These are phyloP conservation scores for Zaprionus taronus DNA, from an alignment of 1,140 invertebrate genomes.

Conservation along the genomic window DNA sequence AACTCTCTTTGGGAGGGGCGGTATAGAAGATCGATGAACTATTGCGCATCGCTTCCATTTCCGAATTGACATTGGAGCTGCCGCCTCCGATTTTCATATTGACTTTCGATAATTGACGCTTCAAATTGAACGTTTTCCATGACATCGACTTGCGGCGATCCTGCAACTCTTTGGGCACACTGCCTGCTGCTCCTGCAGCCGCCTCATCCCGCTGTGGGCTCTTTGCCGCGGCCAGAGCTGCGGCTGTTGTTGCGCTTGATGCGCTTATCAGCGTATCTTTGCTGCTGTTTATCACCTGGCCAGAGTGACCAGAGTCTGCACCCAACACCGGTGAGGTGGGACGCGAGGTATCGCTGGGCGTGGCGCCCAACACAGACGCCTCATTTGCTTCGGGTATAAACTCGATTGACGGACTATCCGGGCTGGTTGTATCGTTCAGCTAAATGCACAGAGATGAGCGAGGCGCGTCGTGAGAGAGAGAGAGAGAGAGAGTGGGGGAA, in stretches of 20 bases:
- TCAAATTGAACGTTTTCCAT: slow-evolving; percentile 91
- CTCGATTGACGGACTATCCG: slow-evolving; percentile 80
- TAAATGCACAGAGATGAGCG: slow-evolving; percentile 42
- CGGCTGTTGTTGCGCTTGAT: slow-evolving; percentile 32
- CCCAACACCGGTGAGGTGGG: slow-evolving; percentile 58
- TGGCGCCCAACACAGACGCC: slow-evolving; percentile 11
- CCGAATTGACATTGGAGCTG: slow-evolving; percentile 85
- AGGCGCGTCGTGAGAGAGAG: background rate
- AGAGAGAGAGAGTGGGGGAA: slow-evolving; percentile 18
- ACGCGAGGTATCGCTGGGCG: slow-evolving; percentile 46
- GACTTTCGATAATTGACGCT: slow-evolving; percentile 91
- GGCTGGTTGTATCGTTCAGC: slow-evolving; percentile 81
- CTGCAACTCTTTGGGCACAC: slow-evolving; percentile 55
- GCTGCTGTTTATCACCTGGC: slow-evolving; percentile 57
- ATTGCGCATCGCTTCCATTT: slow-evolving; percentile 83
- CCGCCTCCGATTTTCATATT: slow-evolving; percentile 89
- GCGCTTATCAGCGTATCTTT: slow-evolving; percentile 52
- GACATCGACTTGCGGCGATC: slow-evolving; percentile 86
- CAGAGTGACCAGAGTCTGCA: slow-evolving; percentile 7
- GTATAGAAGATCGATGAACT: slow-evolving; percentile 85
- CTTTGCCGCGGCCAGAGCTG: slow-evolving; percentile 52
- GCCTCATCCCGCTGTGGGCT: slow-evolving; percentile 73
- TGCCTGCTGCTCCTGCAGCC: background rate
- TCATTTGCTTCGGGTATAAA: slow-evolving; percentile 75
- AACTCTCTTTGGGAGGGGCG: slow-evolving; percentile 84